These are phyloP conservation scores for Cavia porcellus DNA, from an alignment of 2,113 vertebrate genomes.

Conservation along the genomic window DNA sequence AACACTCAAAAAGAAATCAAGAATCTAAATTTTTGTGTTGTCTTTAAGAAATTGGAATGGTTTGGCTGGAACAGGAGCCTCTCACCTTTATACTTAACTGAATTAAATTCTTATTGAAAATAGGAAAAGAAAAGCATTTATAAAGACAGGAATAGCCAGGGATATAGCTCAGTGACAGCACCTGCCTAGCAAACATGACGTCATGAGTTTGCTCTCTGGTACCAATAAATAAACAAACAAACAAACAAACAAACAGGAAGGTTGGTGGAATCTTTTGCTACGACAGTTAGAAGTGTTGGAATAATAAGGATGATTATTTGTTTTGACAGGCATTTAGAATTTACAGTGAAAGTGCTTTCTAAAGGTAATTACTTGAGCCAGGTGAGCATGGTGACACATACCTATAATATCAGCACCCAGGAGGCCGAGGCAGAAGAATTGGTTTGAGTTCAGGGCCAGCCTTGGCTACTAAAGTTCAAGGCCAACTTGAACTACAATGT, in stretches of 20 bases:
- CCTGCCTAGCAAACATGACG: too few species aligned
- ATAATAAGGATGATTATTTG: background rate
- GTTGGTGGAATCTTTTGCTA: background rate
- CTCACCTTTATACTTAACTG: background rate
- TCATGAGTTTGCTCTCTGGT: too few species aligned
- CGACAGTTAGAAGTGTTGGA: background rate
- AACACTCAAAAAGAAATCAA: conserved; percentile 5
- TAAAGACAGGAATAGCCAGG: background rate
- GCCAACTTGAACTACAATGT: background rate
- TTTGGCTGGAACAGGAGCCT: background rate
- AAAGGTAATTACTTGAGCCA: conserved; percentile 8
- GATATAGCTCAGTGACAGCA: too few species aligned
- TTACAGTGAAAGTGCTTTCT: background rate
- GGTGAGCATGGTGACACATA: background rate
- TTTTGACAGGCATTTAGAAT: background rate
- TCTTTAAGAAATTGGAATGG: background rate
- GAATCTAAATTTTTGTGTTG: background rate
- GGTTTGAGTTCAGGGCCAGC: background rate
- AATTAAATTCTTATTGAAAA: background rate
- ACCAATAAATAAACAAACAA: too few species aligned
- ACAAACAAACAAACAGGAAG: background rate
- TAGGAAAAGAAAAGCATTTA: background rate
- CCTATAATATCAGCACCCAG: background rate
- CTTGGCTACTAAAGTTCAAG: background rate
- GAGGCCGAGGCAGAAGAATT: background rate